Base-by-base conservation (phyloP, 2,888 invertebrate species). In the Phragmatobia fuliginosa region DNA sequence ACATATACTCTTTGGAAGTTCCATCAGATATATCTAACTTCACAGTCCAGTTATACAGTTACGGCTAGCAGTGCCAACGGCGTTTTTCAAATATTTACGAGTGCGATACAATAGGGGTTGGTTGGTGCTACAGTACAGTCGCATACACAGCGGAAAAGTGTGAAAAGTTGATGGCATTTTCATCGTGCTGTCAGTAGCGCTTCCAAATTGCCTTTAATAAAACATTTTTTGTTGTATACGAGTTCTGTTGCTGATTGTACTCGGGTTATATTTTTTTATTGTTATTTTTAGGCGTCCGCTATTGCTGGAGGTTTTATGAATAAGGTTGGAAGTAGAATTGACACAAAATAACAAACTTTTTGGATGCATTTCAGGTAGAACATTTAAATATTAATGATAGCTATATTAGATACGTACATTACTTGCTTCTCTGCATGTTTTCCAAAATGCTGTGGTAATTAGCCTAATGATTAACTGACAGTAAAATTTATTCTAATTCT, bases 11-110 rank as follows among this genome's bases (percentile, higher is more conserved):
- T 72, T 73, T 72, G 33, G 14, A 76, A 71, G 63, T 76, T 72
- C 72, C 66, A 77, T 67, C 62, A 72, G 64, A 74, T 75, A 70
- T 78, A 75, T 63, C 58, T 68, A 75, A 67, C 52, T 68, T 67
- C 58, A 32, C 70, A 72, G 70, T 72, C 71, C 70, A 72, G 72
- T 62, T 60, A 31, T 67, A 74, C 67, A 72, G 74, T 65, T 41
- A 61, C 66, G 33, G 56, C 60, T 58, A 67, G 65, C 66, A 70
- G 62, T 58, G 73, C 74, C 59, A 64, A 67, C 75, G 79, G 81
- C 76, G 75, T 80, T 80, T 85, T 84, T 90, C 80, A 89, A 90
- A 88, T 90, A 90, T 90, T 90, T 86, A 90, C 85, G 79, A 78
- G 75, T 78, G 72, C 82, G 79, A 87, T 88, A 86, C 85, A 85